A percentile compares a stretch with the other conserved stretches of the same genome.
phyloP scores from a whole-genome alignment of 2,113 vertebrate genomes.

The Globicephala melas region DNA sequence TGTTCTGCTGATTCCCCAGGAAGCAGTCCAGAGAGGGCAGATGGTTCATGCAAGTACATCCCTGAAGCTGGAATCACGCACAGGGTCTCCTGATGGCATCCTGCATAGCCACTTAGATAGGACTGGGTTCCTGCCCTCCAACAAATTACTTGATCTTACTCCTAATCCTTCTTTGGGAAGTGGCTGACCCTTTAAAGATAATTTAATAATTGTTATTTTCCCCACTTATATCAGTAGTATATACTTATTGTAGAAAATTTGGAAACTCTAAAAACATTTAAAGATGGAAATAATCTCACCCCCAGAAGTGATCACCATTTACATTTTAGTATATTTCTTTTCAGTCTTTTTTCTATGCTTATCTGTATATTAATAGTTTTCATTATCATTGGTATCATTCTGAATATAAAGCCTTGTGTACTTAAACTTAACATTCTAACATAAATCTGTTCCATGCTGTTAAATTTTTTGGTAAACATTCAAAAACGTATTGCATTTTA shows the following conservation, averaged over 20 bases:
- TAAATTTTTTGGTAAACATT: conserved; percentile 28
- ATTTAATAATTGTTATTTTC: not conserved
- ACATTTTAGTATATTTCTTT: conserved; percentile 23
- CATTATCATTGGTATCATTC: conserved; percentile 15
- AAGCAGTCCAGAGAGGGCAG: not conserved
- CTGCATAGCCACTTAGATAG: not conserved
- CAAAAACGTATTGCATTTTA: not conserved
- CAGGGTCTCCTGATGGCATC: too few relatives aligned
- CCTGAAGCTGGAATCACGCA: not conserved
- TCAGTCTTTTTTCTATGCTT: not conserved
- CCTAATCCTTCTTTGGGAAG: conserved; percentile 6
- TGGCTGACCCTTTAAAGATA: conserved; percentile 23
- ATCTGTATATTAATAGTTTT: not conserved
- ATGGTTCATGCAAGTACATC: not conserved
- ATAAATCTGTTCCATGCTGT: not conserved
- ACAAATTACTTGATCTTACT: not conserved
- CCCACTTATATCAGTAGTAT: not conserved
- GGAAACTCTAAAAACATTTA: not conserved
- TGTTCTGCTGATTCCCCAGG: not conserved
- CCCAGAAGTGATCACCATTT: not conserved
- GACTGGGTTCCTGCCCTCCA: not conserved
- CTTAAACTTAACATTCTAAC: conserved; percentile 14
- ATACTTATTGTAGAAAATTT: conserved; percentile 29
- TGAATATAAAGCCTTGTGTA: not conserved
- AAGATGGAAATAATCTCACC: not conserved